phyloP scores from a whole-genome alignment of 2,888 invertebrate species.

The Microplitis manilae region DNA sequence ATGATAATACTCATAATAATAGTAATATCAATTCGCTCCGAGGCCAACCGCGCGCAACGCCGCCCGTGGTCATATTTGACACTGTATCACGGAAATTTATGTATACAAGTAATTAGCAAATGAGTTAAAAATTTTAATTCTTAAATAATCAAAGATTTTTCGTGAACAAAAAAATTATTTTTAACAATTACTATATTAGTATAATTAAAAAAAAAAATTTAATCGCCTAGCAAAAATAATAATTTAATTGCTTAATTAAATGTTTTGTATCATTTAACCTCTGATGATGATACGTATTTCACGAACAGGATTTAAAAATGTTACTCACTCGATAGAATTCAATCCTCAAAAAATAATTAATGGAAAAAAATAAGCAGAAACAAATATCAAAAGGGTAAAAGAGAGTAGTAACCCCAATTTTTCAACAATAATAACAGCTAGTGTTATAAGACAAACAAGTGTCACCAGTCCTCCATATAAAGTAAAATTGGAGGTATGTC shows the following conservation, averaged over 20 bases:
- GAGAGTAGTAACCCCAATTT: no score
- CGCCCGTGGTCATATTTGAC: constrained; percentile 5
- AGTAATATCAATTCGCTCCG: no score
- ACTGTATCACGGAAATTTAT: neutral
- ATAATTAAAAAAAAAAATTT: constrained; percentile 8
- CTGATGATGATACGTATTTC: neutral
- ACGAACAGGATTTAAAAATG: neutral
- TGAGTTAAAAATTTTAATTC: neutral
- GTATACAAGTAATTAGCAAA: constrained; percentile 1
- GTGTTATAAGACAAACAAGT: no score
- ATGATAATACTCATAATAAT: no score
- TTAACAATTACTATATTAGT: neutral
- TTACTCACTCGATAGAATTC: constrained; percentile 1
- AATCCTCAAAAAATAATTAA: neutral
- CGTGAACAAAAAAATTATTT: constrained; percentile 6
- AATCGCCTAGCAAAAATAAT: neutral
- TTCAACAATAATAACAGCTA: constrained; percentile 9
- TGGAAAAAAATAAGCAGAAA: constrained; percentile 3
- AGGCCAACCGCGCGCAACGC: neutral
- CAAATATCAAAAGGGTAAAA: no score
- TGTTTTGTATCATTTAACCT: constrained; percentile 10
- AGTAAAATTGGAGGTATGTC: no score
- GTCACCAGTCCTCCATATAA: no score
- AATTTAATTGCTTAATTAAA: no score
- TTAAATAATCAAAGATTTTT: constrained; percentile 8